Percentiles rank a stretch among this genome's conserved stretches.
These are phyloP conservation scores for Speoplatyrhinus poulsoni DNA, from an alignment of 2,113 vertebrate species.

Conservation along the genomic window DNA sequence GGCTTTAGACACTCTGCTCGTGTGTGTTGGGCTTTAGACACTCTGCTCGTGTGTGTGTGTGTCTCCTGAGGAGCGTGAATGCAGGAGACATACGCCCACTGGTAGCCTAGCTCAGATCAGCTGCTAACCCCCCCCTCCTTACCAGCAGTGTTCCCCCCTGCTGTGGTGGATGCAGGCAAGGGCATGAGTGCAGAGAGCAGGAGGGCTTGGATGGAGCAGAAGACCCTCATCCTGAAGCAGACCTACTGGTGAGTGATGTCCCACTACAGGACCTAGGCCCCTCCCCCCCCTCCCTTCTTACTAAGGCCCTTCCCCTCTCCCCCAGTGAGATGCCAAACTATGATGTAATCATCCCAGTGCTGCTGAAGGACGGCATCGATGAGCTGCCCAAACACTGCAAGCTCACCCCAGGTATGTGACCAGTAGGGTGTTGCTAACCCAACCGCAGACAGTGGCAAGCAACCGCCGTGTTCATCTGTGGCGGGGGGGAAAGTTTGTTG, in stretches of 20 bases:
- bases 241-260: slow-evolving; percentile 83
- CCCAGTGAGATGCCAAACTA: slow-evolving; percentile 89
- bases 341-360: slow-evolving; percentile 80
- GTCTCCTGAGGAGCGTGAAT: too few relatives aligned
- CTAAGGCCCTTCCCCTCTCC: not conserved
- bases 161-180: slow-evolving; percentile 83
- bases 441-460: too few relatives aligned
- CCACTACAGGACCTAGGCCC: not conserved
- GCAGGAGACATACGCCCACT: not conserved
- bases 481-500: too few relatives aligned
- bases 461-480: too few relatives aligned
- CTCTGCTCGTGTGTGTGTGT: too few relatives aligned
- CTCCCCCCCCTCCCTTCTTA: too few relatives aligned
- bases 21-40: too few relatives aligned
- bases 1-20: too few relatives aligned
- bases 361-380: slow-evolving; percentile 86
- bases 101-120: slow-evolving; percentile 10
- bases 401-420: slow-evolving; percentile 85
- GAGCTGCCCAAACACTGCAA: slow-evolving; percentile 84
- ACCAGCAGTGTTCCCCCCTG: slow-evolving; percentile 76
- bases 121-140: slow-evolving; percentile 4
- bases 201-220: slow-evolving; percentile 85
- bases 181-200: slow-evolving; percentile 80
- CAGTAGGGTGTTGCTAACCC: too few relatives aligned
- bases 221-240: slow-evolving; percentile 85